These are phyloP conservation scores for Blomia tropicalis DNA, from an alignment of 2,888 invertebrate genomes.

Conservation along the genomic window DNA sequence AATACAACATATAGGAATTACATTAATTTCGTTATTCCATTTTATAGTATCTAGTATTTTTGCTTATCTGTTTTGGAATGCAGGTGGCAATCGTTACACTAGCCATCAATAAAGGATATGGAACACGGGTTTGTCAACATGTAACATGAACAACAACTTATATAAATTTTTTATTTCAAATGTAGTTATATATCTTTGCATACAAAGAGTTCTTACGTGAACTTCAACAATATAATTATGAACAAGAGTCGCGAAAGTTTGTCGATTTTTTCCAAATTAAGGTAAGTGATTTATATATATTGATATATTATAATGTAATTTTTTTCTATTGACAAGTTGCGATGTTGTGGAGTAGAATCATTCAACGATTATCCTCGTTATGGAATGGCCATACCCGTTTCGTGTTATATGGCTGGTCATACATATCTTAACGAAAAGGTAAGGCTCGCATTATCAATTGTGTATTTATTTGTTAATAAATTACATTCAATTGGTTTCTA, in stretches of 20 bases:
- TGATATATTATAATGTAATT: not conserved
- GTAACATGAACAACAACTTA: not conserved
- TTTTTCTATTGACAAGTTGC: constrained; percentile 45
- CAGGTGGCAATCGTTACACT: constrained; percentile 23
- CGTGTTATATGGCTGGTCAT: constrained; percentile 22
- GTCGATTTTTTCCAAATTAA: constrained; percentile 27
- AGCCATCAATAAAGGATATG: constrained; percentile 23
- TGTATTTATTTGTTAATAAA: constrained; percentile 16
- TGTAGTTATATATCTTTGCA: constrained; percentile 24
- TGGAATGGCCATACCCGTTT: constrained; percentile 25
- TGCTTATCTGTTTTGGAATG: constrained; percentile 20
- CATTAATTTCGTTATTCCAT: not conserved
- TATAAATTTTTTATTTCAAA: not conserved
- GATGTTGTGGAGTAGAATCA: constrained; percentile 75
- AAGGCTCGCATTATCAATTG: no score
- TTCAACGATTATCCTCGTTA: constrained; percentile 52
- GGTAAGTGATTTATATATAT: constrained; percentile 14
- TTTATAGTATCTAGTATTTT: constrained; percentile 17
- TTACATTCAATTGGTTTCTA: not conserved
- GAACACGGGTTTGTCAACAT: constrained; percentile 14
- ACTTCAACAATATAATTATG: constrained; percentile 25
- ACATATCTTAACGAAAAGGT: constrained; percentile 26
- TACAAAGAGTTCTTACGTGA: constrained; percentile 23
- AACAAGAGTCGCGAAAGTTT: constrained; percentile 17
- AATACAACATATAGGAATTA: not conserved